A percentile compares a stretch with the other conserved stretches of the same genome.
Evolutionary conservation across 2,888 invertebrate genomes (phyloP).

Genomic region (Eurytoma adleriae): DNA sequence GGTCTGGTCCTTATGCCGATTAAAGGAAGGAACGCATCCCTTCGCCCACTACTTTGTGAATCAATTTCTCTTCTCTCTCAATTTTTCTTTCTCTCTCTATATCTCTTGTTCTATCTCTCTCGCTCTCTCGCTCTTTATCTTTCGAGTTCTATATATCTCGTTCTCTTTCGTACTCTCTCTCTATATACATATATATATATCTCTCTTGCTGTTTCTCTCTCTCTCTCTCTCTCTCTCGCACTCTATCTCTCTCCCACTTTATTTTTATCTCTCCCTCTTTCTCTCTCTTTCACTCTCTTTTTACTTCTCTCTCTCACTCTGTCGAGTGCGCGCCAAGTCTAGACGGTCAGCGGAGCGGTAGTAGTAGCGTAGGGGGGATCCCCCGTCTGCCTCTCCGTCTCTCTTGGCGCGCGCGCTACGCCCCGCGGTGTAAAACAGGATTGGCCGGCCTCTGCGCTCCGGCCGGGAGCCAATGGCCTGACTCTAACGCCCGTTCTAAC

Average conservation of each 20-base stretch:
- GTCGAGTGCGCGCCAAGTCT: slow-evolving; percentile 54
- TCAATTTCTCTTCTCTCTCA: no score
- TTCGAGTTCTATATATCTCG: no score
- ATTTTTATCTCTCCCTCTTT: not conserved
- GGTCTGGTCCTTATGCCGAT: no score
- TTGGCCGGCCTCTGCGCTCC: slow-evolving; percentile 72
- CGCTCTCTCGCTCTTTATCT: no score
- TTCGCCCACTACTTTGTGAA: no score
- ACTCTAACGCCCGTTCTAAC: slow-evolving; percentile 73
- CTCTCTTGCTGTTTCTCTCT: slow-evolving; percentile 50
- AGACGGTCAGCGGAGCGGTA: not conserved
- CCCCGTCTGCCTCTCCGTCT: slow-evolving; percentile 38
- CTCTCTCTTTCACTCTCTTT: not conserved
- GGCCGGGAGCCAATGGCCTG: slow-evolving; percentile 71
- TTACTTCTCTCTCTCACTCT: slow-evolving; percentile 56
- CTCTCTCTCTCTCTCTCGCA: slow-evolving; percentile 4
- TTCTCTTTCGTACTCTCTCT: slow-evolving; percentile 35
- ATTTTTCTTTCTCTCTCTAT: no score
- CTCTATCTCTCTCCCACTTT: no score
- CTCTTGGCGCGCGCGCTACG: slow-evolving; percentile 56
- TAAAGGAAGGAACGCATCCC: no score
- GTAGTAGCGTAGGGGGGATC: slow-evolving; percentile 1
- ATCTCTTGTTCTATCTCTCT: not conserved
- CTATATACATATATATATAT: slow-evolving; percentile 35
- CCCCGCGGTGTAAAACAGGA: slow-evolving; percentile 66